These are phyloP conservation scores for Ichneumon xanthorius DNA, from an alignment of 2,888 invertebrate species.

Conservation along the genomic window DNA sequence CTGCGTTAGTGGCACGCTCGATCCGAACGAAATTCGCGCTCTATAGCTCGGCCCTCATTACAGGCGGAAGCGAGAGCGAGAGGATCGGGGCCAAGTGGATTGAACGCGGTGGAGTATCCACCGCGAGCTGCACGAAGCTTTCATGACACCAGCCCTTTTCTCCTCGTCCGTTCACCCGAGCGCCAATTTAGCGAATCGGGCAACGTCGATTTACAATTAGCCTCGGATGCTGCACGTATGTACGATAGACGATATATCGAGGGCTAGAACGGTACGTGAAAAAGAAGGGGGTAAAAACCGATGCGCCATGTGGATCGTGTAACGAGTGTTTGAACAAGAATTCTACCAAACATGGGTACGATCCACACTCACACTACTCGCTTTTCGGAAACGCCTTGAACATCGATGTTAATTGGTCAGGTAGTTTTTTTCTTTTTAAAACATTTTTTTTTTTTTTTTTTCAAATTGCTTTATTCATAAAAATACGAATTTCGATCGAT, in stretches of 20 bases:
- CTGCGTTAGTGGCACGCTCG: slow-evolving; percentile 16
- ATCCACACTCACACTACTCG: background rate
- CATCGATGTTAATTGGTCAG: slow-evolving; percentile 48
- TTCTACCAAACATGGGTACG: slow-evolving; percentile 49
- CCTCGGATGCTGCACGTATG: slow-evolving; percentile 26
- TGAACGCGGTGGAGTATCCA: slow-evolving; percentile 41
- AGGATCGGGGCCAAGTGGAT: slow-evolving; percentile 41
- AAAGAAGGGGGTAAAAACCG: slow-evolving; percentile 25
- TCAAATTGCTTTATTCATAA: slow-evolving; percentile 81
- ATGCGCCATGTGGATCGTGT: slow-evolving; percentile 12
- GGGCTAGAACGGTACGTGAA: background rate
- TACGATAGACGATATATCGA: background rate
- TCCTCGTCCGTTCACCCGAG: slow-evolving; percentile 37
- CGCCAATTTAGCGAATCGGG: slow-evolving; percentile 50
- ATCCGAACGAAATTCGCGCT: slow-evolving; percentile 37
- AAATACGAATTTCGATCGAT: slow-evolving; percentile 80
- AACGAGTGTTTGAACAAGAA: slow-evolving; percentile 55
- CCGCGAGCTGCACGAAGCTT: slow-evolving; percentile 42
- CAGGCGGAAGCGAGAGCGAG: slow-evolving; percentile 41
- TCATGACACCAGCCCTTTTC: slow-evolving; percentile 34
- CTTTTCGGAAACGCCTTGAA: background rate
- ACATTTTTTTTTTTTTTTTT: slow-evolving; percentile 17
- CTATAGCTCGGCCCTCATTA: slow-evolving; percentile 47
- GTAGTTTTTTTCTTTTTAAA: background rate
- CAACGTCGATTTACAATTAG: slow-evolving; percentile 64